Conservation (phyloP, 2,797 vertebrate genomes). For the Intellagama lesueurii region DNA sequence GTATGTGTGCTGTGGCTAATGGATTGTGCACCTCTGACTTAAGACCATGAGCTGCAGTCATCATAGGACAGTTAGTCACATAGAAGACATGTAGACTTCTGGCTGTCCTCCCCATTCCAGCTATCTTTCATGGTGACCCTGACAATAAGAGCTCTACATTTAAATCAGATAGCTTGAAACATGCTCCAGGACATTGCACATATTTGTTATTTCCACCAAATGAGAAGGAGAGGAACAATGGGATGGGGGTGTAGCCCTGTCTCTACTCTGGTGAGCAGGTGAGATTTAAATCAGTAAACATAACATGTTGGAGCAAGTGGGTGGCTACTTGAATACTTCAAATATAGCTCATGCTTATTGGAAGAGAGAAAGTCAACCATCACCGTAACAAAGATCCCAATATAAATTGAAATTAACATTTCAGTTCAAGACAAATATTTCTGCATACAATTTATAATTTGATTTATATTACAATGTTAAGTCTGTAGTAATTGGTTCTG, state of each 20-base stretch:
- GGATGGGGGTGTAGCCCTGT: not conserved
- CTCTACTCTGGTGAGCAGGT: not conserved
- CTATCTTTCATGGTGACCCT: not conserved
- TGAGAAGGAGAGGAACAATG: no score
- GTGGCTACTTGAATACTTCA: no score
- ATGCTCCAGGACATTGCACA: not conserved
- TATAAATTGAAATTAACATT: not conserved
- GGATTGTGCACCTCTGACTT: not conserved
- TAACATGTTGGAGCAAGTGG: accelerated
- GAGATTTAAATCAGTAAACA: not conserved
- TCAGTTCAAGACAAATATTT: not conserved
- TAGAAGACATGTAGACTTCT: not conserved
- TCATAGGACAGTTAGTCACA: not conserved
- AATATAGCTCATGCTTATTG: not conserved
- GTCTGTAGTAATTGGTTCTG: not conserved
- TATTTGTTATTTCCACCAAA: not conserved
- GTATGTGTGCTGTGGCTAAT: not conserved
- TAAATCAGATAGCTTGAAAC: no score
- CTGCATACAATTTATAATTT: not conserved
- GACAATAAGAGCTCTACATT: not conserved
- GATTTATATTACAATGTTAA: not conserved
- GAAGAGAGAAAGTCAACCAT: not conserved
- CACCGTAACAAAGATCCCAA: constrained; percentile 26
- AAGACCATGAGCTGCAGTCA: not conserved
- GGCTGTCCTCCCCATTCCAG: not conserved